Conservation (phyloP, 2,888 invertebrate genomes). For the Elgonia sp. region DNA sequence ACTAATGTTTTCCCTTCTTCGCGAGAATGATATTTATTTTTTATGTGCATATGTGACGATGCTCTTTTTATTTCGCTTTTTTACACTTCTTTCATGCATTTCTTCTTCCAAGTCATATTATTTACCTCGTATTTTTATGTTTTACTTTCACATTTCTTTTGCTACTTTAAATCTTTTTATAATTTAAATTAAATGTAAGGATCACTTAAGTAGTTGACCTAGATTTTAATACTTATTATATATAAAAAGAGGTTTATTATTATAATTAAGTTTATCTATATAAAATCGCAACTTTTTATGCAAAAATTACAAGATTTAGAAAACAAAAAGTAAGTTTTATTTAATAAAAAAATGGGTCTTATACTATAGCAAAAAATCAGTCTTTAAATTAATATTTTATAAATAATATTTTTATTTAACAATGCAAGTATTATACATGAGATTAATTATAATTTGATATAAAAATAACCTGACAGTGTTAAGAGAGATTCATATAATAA, state of each 20-base stretch:
- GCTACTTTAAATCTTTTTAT: conserved; percentile 20
- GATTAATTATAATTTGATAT: conserved; percentile 65
- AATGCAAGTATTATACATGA: conserved; percentile 70
- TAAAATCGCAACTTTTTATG: too few relatives aligned
- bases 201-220: conserved; percentile 14
- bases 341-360: too few relatives aligned
- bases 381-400: conserved; percentile 30
- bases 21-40: conserved; percentile 38
- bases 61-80: conserved; percentile 48
- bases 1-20: conserved; percentile 64
- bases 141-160: conserved; percentile 63
- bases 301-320: too few relatives aligned
- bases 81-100: conserved; percentile 43
- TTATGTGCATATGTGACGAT: conserved; percentile 20
- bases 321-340: too few relatives aligned
- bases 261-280: too few relatives aligned
- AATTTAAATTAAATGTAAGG: conserved; percentile 2
- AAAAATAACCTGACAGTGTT: conserved; percentile 69
- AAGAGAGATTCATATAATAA: conserved; percentile 24
- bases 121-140: conserved; percentile 34
- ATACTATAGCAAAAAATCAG: too few relatives aligned
- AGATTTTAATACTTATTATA: too few relatives aligned
- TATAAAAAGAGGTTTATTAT: too few relatives aligned
- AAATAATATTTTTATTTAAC: conserved; percentile 72
- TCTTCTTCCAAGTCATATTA: conserved; percentile 21